phyloP scores from a whole-genome alignment of 30 jellyfish, hydroid and myxozoan species.

The Cassiopea xamachana region DNA sequence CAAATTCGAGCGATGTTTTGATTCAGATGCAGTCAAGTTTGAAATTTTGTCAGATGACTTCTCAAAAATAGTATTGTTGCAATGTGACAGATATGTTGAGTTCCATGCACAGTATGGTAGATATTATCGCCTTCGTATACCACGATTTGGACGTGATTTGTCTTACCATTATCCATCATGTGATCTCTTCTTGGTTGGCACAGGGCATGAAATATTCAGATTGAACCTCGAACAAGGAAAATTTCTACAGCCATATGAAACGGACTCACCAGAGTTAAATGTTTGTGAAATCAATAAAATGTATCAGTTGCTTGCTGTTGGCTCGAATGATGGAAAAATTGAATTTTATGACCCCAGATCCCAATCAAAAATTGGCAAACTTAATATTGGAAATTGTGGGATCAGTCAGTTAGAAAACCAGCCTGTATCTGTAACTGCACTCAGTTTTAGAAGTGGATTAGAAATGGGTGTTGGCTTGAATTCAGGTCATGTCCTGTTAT shows the following conservation, averaged over 20 bases:
- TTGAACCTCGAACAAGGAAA: slow-evolving; percentile 97
- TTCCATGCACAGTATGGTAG: slow-evolving; percentile 98
- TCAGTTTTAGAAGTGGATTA: slow-evolving; percentile 81
- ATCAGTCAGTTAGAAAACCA: slow-evolving; percentile 7
- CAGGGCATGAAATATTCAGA: slow-evolving; percentile 93
- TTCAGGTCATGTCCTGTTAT: slow-evolving; percentile 87
- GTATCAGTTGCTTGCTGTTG: slow-evolving; percentile 91
- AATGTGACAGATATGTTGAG: slow-evolving; percentile 94
- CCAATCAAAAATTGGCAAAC: slow-evolving; percentile 58
- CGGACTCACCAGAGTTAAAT: slow-evolving; percentile 79
- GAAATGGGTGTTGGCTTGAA: slow-evolving; percentile 94
- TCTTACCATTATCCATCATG: slow-evolving; percentile 91
- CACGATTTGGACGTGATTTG: slow-evolving; percentile 98
- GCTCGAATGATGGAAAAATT: slow-evolving; percentile 89
- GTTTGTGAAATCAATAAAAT: slow-evolving; percentile 90
- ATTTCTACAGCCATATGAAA: slow-evolving; percentile 80
- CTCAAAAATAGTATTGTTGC: slow-evolving; percentile 91
- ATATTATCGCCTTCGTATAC: slow-evolving; percentile 98
- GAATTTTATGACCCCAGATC: slow-evolving; percentile 96
- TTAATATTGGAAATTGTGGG: slow-evolving; percentile 68
- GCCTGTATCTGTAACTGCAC: slow-evolving; percentile 87
- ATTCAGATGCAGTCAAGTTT: slow-evolving; percentile 89
- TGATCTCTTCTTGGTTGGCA: slow-evolving; percentile 94
- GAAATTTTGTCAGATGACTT: slow-evolving; percentile 95
- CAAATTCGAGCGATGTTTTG: slow-evolving; percentile 97